Evolutionary conservation across 2,888 invertebrate genomes (phyloP).

Genomic region (Notodonta ziczac): DNA sequence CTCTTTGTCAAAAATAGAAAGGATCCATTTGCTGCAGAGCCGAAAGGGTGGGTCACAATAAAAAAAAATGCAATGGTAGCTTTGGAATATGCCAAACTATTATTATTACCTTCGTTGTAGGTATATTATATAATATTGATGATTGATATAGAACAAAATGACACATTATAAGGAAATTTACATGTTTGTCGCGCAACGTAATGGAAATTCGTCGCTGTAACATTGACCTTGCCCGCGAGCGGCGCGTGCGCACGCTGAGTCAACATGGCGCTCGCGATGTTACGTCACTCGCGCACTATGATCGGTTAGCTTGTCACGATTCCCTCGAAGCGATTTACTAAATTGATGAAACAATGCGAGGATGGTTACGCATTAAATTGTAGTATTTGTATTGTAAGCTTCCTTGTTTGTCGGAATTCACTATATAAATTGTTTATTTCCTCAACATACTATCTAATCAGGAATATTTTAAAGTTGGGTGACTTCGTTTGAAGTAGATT

Average conservation of each 20-base stretch:
- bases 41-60: too few species aligned
- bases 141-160: neutral
- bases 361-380: neutral
- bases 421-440: neutral
- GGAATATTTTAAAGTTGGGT: neutral
- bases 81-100: neutral
- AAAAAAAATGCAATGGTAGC: neutral
- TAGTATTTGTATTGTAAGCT: neutral
- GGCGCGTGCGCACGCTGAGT: slow-evolving; percentile 38
- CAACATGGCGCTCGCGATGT: slow-evolving; percentile 41
- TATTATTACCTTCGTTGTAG: neutral
- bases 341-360: neutral
- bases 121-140: neutral
- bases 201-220: slow-evolving; percentile 41
- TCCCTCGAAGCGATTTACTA: neutral
- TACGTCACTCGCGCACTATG: slow-evolving; percentile 31
- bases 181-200: slow-evolving; percentile 12
- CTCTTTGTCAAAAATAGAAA: too few species aligned
- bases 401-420: neutral
- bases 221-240: slow-evolving; percentile 60
- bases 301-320: slow-evolving; percentile 44
- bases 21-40: too few species aligned
- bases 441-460: neutral
- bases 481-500: too few species aligned
- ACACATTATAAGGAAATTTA: neutral